phyloP scores from a whole-genome alignment of 64 coral and sea anemone genomes.

The Astreopora myriophthalma region DNA sequence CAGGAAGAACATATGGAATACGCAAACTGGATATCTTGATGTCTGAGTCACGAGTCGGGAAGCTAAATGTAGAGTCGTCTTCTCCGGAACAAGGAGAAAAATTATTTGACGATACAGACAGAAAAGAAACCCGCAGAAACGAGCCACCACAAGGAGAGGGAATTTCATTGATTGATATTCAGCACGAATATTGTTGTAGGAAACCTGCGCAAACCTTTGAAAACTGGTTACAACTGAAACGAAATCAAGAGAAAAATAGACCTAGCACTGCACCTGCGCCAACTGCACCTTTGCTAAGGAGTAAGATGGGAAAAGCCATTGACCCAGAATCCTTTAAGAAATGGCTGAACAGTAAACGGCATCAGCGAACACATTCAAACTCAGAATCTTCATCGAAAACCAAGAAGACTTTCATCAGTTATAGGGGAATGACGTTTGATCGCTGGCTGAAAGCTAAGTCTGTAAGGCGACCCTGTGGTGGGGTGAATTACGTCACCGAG shows the following conservation, averaged over 20 bases:
- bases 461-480: constrained; percentile 25
- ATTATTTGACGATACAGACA: background rate
- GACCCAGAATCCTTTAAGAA: constrained; percentile 85
- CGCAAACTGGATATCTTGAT: constrained; percentile 63
- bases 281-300: constrained; percentile 58
- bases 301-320: constrained; percentile 75
- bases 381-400: constrained; percentile 46
- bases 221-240: constrained; percentile 84
- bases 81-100: background rate
- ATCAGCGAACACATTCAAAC: constrained; percentile 6
- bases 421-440: constrained; percentile 85
- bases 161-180: background rate
- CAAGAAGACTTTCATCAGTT: constrained; percentile 77
- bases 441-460: constrained; percentile 82
- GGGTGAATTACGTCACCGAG: constrained; percentile 17
- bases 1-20: background rate
- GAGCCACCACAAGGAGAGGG: background rate
- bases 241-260: constrained; percentile 39
- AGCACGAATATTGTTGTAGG: constrained; percentile 29
- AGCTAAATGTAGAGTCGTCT: background rate
- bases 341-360: constrained; percentile 77
- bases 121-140: background rate
- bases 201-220: constrained; percentile 69
- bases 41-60: background rate
- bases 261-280: constrained; percentile 37